Percentiles rank a stretch among this genome's conserved stretches.
phyloP scores from a whole-genome alignment of 2,113 vertebrate genomes.

The Hemiprocne comata region DNA sequence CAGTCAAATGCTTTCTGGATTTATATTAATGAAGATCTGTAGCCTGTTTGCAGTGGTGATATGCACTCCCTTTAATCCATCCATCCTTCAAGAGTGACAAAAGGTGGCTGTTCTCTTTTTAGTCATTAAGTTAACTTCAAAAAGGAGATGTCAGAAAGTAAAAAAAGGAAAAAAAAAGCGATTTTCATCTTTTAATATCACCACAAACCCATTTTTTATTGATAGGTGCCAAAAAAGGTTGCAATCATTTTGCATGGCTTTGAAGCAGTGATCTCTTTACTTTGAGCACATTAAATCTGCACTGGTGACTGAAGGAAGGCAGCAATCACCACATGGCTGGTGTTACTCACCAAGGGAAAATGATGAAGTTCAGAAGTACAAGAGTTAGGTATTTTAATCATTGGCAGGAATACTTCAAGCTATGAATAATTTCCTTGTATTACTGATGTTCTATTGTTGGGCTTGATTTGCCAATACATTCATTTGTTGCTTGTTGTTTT shows the following conservation, averaged over 20 bases:
- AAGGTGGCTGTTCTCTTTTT: neutral
- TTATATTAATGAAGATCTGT: conserved; percentile 37
- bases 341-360: neutral
- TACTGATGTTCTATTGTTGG: neutral
- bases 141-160: conserved; percentile 16
- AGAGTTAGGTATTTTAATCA: conserved; percentile 3
- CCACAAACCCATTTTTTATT: conserved; percentile 55
- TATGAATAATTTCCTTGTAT: conserved; percentile 51
- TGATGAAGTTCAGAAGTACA: neutral
- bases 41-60: neutral
- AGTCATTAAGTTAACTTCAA: conserved; percentile 60
- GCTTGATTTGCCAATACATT: conserved; percentile 17
- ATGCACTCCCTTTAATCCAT: conserved; percentile 36
- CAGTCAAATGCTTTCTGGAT: conserved; percentile 33
- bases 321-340: neutral
- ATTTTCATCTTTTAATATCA: conserved; percentile 47
- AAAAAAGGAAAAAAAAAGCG: neutral
- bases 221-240: conserved; percentile 2
- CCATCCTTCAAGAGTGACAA: conserved; percentile 38
- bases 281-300: neutral
- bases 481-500: conserved; percentile 28
- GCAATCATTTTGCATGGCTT: neutral
- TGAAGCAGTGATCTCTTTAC: neutral
- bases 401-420: neutral
- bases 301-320: neutral